phyloP scores from a whole-genome alignment of 2,888 invertebrate species.

The Colletes collaris region DNA sequence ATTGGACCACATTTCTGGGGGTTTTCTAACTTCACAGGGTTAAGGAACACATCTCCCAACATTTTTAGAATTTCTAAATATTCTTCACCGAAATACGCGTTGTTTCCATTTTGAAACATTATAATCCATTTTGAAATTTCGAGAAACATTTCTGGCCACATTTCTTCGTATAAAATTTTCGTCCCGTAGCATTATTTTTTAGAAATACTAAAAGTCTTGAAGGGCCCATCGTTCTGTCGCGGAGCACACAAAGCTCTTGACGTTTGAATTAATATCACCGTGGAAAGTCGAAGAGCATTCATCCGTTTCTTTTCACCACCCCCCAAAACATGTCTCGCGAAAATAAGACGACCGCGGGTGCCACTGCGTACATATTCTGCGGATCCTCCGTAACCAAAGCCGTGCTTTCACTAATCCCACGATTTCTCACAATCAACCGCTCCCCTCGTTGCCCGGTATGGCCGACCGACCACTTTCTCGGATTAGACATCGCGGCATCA shows the following conservation, averaged over 20 bases:
- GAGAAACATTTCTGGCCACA: too few relatives aligned
- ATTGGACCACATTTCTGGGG: too few relatives aligned
- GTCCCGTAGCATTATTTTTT: too few relatives aligned
- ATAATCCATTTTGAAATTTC: too few relatives aligned
- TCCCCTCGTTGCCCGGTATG: constrained; percentile 28
- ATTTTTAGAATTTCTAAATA: too few relatives aligned
- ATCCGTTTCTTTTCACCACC: constrained; percentile 1
- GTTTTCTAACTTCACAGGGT: too few relatives aligned
- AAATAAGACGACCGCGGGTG: constrained; percentile 31
- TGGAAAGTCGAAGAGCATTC: constrained; percentile 16
- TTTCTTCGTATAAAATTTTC: too few relatives aligned
- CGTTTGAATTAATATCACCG: constrained; percentile 13
- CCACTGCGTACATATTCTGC: constrained; percentile 9
- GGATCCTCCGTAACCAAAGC: constrained; percentile 3
- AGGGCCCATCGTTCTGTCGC: too few relatives aligned
- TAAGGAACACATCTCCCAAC: too few relatives aligned
- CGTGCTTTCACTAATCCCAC: constrained; percentile 48
- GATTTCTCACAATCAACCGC: constrained; percentile 59
- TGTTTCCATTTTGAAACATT: too few relatives aligned
- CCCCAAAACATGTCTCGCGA: constrained; percentile 1
- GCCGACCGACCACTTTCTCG: constrained; percentile 53
- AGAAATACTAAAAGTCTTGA: too few relatives aligned
- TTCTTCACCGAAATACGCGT: too few relatives aligned
- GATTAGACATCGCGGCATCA: constrained; percentile 59
- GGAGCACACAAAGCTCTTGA: not conserved